These are phyloP conservation scores for Peromyscus attwateri DNA, from an alignment of 2,797 vertebrate genomes.

Conservation along the genomic window DNA sequence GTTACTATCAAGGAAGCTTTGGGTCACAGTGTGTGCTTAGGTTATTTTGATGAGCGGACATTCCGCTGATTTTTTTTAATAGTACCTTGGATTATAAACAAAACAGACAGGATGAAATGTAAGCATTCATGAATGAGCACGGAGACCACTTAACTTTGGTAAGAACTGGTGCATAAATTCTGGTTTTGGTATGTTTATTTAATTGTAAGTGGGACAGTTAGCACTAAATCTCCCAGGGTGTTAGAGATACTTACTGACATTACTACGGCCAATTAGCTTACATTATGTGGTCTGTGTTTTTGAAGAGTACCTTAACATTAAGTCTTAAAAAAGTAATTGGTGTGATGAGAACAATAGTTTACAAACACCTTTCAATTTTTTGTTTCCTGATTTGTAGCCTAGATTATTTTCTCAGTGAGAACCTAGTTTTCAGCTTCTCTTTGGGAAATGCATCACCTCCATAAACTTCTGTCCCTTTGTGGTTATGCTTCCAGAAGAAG, in stretches of 20 bases:
- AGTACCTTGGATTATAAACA: not conserved
- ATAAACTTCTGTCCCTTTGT: conserved; percentile 17
- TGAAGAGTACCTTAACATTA: not conserved
- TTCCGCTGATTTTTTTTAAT: conserved; percentile 30
- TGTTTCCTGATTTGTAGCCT: not conserved
- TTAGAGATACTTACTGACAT: not conserved
- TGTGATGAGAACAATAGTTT: not conserved
- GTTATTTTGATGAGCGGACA: not conserved
- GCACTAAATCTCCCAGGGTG: not conserved
- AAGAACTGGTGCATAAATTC: not conserved
- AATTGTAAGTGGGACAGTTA: not conserved
- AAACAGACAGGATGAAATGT: conserved; percentile 16
- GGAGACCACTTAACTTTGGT: not conserved
- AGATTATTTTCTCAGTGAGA: not conserved
- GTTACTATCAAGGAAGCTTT: conserved; percentile 16
- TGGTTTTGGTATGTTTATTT: not conserved
- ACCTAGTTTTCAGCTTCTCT: conserved; percentile 27
- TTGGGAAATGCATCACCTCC: not conserved
- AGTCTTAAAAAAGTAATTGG: conserved; percentile 12
- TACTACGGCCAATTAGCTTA: conserved; percentile 35
- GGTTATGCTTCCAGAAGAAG: conserved; percentile 1
- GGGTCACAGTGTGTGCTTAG: not conserved
- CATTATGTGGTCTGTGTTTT: conserved; percentile 41
- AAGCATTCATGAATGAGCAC: not conserved
- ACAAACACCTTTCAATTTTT: not conserved